A percentile compares a stretch with the other conserved stretches of the same genome.
These are phyloP conservation scores for Gobionotothen gibberifrons DNA, from an alignment of 2,797 vertebrate genomes.

Conservation along the genomic window DNA sequence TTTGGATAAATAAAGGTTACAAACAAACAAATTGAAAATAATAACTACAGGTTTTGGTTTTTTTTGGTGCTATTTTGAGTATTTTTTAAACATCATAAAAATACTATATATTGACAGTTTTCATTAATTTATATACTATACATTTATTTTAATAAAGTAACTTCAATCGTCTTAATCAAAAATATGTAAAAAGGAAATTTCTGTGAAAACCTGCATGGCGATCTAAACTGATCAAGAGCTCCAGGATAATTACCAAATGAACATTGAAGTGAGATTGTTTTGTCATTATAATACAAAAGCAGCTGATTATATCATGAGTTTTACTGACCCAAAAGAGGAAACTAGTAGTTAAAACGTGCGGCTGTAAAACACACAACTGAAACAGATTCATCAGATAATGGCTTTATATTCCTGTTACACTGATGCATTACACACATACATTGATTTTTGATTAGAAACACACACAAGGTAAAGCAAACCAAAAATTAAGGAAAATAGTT, in stretches of 20 bases:
- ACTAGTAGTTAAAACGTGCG: background rate
- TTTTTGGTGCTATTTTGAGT: no score
- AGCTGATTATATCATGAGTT: background rate
- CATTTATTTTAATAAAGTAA: background rate
- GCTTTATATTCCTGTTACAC: conserved; percentile 80
- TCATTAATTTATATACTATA: background rate
- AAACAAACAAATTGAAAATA: no score
- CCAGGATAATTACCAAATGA: background rate
- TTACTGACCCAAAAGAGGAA: background rate
- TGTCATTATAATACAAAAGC: background rate
- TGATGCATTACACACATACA: conserved; percentile 47
- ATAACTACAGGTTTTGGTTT: background rate
- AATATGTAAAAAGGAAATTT: background rate
- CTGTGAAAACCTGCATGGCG: background rate
- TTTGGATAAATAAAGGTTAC: no score
- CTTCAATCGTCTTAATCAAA: no score
- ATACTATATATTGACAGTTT: background rate
- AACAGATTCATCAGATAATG: conserved; percentile 66
- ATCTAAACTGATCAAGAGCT: background rate
- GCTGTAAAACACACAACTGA: conserved; percentile 40
- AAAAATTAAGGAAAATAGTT: conserved; percentile 2
- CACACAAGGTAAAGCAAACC: conserved; percentile 32
- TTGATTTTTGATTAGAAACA: conserved; percentile 33
- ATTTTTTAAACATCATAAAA: no score
- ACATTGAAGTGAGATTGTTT: background rate